Evolutionary conservation across 2,797 vertebrate species (phyloP), one percentile per base, ranked within the genome.

Genomic region (Propithecus deckenii): DNA sequence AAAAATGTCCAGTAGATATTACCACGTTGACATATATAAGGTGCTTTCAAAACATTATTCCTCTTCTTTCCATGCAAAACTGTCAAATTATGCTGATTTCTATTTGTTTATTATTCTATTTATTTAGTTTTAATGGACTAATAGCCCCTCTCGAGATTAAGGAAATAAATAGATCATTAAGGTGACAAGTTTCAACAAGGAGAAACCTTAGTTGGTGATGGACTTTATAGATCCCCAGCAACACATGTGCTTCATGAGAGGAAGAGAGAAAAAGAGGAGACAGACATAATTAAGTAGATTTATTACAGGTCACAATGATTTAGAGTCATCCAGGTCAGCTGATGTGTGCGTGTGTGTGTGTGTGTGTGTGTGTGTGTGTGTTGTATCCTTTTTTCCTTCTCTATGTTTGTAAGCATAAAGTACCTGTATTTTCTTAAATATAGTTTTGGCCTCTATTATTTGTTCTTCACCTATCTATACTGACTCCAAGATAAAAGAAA

Each of bases 131-230:
- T 95, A 91, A 65, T 91, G 57, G 28, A 65, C 7, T 71, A 38
- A 79, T 63, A 72, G 2, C 3, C 28, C n/a, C 32, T 52, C 59
- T 15, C 46, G 55, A 94, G 38, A 14, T 92, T 20, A 55, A 17
- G 69, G 18, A 78, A 72, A 69, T 83, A 95, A 89, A 46, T 79
- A 46, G 41, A 63, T 76, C 75, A 78, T 93, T 90, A 90, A 81
- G n/a, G 10, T 76, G 20, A 85, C 23, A 88, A n/a, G 0, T 80
- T 92, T 94, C 63, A 63, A 52, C 9, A 74, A 35, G 12, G 20
- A 79, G 20, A 30, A 71, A 72, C 0, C 12, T 79, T 71, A 23
- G 20, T 22, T 85, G 46, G 10, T 79, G 41, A 22, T 67, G 6
- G 59, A 43, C 35, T 88, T 95, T 52, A 78, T n/a, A 43, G 32